Evolutionary conservation across 2,888 invertebrate genomes (phyloP).

Genomic region (Rhopalosiphum nymphaeae): DNA sequence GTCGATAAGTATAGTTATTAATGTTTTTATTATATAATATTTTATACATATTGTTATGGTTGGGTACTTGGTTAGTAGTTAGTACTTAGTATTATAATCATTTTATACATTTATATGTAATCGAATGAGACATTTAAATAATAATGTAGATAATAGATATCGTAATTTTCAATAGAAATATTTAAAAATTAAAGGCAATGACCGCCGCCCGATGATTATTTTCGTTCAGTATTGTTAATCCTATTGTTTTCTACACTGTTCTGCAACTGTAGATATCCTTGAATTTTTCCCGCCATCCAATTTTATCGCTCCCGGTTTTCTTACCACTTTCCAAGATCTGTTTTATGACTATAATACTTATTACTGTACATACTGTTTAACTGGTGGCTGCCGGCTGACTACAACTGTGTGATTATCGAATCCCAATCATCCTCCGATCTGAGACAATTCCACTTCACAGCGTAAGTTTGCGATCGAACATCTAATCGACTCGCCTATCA

Average conservation of each 20-base stretch:
- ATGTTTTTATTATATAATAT: neutral
- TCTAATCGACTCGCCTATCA: neutral
- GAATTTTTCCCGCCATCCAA: constrained; percentile 49
- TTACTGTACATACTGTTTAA: neutral
- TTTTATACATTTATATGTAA: neutral
- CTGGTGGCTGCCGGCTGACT: neutral
- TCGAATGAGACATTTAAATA: neutral
- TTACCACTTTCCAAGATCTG: neutral
- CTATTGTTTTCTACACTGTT: constrained; percentile 49
- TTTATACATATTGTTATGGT: neutral
- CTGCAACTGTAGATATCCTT: neutral
- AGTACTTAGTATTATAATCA: neutral
- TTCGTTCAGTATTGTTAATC: constrained; percentile 27
- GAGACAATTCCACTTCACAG: neutral
- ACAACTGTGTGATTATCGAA: neutral
- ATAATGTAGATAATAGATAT: neutral
- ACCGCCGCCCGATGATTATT: neutral
- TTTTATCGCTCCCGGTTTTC: constrained; percentile 2
- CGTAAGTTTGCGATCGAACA: neutral
- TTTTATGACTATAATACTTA: neutral
- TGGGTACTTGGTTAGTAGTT: neutral
- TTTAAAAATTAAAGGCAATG: neutral
- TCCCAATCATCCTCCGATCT: neutral
- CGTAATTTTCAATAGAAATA: neutral
- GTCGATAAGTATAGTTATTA: neutral